Percentiles rank a stretch among this genome's conserved stretches.
Conservation (phyloP, 2,797 vertebrate species). For the Furcifer pardalis region DNA sequence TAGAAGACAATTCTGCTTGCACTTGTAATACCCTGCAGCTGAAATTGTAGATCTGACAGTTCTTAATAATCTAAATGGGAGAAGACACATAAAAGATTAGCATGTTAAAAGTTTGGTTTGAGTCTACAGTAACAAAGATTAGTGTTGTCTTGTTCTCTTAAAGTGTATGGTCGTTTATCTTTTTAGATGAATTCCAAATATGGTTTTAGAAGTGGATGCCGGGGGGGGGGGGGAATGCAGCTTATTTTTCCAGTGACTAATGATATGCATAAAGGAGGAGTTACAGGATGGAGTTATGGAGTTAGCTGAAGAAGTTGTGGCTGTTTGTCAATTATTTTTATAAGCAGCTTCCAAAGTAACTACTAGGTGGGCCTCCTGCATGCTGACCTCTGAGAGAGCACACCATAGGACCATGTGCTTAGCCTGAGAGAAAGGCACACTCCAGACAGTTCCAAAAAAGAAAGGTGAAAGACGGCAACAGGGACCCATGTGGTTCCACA, state of each 20-base stretch:
- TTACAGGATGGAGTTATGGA: no score
- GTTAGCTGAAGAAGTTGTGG: background rate
- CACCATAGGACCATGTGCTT: no score
- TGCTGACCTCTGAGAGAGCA: no score
- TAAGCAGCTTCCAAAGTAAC: background rate
- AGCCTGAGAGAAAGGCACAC: no score
- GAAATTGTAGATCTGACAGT: conserved; percentile 23
- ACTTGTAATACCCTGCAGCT: conserved; percentile 7
- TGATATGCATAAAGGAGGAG: no score
- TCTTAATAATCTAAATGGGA: conserved; percentile 1
- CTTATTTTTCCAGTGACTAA: no score
- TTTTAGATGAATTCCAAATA: background rate
- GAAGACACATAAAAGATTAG: background rate
- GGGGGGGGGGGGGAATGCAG: background rate
- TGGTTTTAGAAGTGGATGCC: background rate
- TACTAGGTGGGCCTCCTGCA: background rate
- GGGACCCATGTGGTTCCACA: no score
- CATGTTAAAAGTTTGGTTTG: conserved; percentile 44
- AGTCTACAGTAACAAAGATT: conserved; percentile 4
- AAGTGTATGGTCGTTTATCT: background rate
- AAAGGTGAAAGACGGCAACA: no score
- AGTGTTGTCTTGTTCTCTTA: background rate
- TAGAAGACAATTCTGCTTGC: background rate
- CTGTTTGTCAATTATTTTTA: background rate
- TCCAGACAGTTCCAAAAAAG: no score